Evolutionary conservation across 2,797 vertebrate species (phyloP).

Genomic region (Myotis planiceps): DNA sequence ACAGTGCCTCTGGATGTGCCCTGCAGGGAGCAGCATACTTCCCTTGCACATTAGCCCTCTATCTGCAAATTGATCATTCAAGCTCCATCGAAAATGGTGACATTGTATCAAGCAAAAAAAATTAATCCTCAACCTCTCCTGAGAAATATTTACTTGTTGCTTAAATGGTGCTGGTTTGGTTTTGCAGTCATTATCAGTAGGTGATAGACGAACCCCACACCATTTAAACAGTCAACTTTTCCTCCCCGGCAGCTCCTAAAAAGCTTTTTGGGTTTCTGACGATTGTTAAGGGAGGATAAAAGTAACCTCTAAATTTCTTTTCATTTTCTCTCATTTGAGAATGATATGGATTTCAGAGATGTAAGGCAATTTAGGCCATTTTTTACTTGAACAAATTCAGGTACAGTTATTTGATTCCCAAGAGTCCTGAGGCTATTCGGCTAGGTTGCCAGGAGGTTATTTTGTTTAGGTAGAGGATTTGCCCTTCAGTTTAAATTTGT

Average conservation of each 20-base stretch:
- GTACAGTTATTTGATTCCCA: neutral
- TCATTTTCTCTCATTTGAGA: slow-evolving; percentile 63
- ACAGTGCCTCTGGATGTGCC: neutral
- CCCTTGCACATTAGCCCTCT: neutral
- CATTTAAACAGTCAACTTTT: neutral
- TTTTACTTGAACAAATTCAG: neutral
- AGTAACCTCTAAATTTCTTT: slow-evolving; percentile 25
- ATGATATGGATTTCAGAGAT: neutral
- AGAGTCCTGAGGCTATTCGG: neutral
- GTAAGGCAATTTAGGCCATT: neutral
- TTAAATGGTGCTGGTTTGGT: neutral
- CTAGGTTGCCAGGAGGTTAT: neutral
- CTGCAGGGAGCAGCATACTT: neutral
- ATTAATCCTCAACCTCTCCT: neutral
- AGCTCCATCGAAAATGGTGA: neutral
- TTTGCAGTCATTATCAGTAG: neutral
- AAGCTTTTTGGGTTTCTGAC: slow-evolving; percentile 43
- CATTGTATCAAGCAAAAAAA: neutral
- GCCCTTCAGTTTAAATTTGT: slow-evolving; percentile 45
- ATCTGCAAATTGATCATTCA: neutral
- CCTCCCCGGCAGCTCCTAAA: neutral
- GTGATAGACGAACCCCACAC: neutral
- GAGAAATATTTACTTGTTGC: neutral
- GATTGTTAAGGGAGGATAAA: slow-evolving; percentile 6
- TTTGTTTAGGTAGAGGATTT: slow-evolving; percentile 31